phyloP scores from a whole-genome alignment of 1,140 invertebrate species.

The Micrasema minimum region DNA sequence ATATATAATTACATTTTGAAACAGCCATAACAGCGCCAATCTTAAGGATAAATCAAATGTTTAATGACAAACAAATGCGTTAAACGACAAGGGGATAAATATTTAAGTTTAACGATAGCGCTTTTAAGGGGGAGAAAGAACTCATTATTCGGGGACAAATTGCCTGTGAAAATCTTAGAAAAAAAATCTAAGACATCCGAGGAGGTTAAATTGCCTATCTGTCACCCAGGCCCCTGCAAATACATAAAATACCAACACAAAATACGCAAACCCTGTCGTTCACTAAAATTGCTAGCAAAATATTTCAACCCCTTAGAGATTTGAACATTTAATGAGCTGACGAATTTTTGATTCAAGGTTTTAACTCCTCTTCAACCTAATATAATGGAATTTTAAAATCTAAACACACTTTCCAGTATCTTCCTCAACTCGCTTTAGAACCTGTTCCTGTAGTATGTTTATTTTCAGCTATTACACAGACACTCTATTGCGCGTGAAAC shows the following conservation, averaged over 20 bases:
- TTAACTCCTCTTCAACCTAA: neutral
- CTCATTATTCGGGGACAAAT: constrained; percentile 51
- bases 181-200: constrained; percentile 41
- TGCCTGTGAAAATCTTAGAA: constrained; percentile 52
- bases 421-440: too few species aligned
- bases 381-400: too few species aligned
- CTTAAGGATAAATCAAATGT: too few species aligned
- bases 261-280: constrained; percentile 37
- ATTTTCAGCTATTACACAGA: too few species aligned
- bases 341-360: constrained; percentile 24
- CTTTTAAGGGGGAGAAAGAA: constrained; percentile 34
- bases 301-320: too few species aligned
- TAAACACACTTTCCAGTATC: too few species aligned
- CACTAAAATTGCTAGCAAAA: constrained; percentile 20
- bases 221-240: constrained; percentile 39
- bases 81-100: constrained; percentile 48
- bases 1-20: too few species aligned
- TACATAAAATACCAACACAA: constrained; percentile 47
- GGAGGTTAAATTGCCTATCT: constrained; percentile 50
- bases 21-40: too few species aligned
- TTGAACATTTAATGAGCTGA: constrained; percentile 37
- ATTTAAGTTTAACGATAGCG: constrained; percentile 48
- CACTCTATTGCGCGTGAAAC: too few species aligned
- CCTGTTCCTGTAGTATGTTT: too few species aligned
- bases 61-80: constrained; percentile 34